Conservation (phyloP, 2,113 vertebrate genomes). For the Synchiropus splendidus region DNA sequence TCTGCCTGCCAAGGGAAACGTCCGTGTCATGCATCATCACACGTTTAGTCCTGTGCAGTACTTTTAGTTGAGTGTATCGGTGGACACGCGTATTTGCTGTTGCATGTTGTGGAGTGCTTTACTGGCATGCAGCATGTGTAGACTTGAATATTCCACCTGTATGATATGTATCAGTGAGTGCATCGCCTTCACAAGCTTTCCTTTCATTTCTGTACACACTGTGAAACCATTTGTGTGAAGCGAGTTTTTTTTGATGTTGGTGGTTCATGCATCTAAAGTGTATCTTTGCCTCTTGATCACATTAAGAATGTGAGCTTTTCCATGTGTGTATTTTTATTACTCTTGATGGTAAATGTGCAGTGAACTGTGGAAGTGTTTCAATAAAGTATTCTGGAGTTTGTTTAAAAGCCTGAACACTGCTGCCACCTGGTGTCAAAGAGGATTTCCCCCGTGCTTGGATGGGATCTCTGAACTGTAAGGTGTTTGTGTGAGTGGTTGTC, state of each 20-base stretch:
- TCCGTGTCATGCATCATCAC: conserved; percentile 35
- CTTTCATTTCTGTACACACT: too few relatives aligned
- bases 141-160: conserved; percentile 2
- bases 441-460: too few relatives aligned
- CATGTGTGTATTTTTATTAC: conserved; percentile 27
- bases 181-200: conserved; percentile 3
- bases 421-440: too few relatives aligned
- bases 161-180: conserved; percentile 6
- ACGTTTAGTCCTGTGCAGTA: conserved; percentile 39
- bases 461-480: too few relatives aligned
- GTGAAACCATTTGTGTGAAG: too few relatives aligned
- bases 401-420: too few relatives aligned
- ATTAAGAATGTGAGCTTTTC: conserved; percentile 44
- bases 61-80: conserved; percentile 24
- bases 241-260: too few relatives aligned
- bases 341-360: conserved; percentile 24
- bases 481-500: too few relatives aligned
- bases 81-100: conserved; percentile 21
- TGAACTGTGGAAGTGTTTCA: conserved; percentile 45
- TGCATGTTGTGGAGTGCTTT: conserved; percentile 34
- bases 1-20: too few relatives aligned
- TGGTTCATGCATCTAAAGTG: too few relatives aligned
- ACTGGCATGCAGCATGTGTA: conserved; percentile 24
- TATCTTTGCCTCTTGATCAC: conserved; percentile 38
- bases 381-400: conserved; percentile 38